Evolutionary conservation across 2,797 vertebrate species (phyloP).

Genomic region (Heliangelus exortis): DNA sequence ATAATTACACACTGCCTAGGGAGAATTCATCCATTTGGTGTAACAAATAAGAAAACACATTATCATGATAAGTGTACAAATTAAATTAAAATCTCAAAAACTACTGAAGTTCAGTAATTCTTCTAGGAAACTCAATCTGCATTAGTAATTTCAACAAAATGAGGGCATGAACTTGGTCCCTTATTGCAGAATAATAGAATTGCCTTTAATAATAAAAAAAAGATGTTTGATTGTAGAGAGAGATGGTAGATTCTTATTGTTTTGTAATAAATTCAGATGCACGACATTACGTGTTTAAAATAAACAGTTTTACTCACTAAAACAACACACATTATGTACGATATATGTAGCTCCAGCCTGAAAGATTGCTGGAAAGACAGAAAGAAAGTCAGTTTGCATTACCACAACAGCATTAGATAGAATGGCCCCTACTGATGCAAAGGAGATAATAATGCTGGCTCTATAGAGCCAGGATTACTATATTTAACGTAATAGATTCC

Average conservation of each 20-base stretch:
- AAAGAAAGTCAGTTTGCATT: conserved; percentile 20
- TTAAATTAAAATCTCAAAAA: conserved; percentile 68
- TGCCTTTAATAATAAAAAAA: conserved; percentile 63
- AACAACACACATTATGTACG: neutral
- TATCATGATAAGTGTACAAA: conserved; percentile 53
- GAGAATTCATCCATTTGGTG: conserved; percentile 69
- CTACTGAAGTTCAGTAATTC: conserved; percentile 43
- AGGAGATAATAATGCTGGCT: neutral
- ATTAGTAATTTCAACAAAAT: conserved; percentile 67
- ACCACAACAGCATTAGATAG: neutral
- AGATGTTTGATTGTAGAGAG: neutral
- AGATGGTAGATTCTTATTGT: conserved; percentile 4
- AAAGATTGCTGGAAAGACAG: conserved; percentile 21
- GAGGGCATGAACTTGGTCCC: conserved; percentile 39
- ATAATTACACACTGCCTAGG: conserved; percentile 68
- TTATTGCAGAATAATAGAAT: conserved; percentile 63
- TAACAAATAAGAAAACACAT: conserved; percentile 71
- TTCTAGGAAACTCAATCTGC: conserved; percentile 58
- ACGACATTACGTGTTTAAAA: conserved; percentile 32
- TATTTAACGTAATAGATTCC: neutral
- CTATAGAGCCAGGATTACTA: neutral
- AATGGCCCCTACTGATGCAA: neutral
- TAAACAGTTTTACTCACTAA: conserved; percentile 23
- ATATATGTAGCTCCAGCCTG: neutral
- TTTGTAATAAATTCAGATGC: conserved; percentile 55